phyloP scores from a whole-genome alignment of 1,140 invertebrate genomes.

The Andricus grossulariae region DNA sequence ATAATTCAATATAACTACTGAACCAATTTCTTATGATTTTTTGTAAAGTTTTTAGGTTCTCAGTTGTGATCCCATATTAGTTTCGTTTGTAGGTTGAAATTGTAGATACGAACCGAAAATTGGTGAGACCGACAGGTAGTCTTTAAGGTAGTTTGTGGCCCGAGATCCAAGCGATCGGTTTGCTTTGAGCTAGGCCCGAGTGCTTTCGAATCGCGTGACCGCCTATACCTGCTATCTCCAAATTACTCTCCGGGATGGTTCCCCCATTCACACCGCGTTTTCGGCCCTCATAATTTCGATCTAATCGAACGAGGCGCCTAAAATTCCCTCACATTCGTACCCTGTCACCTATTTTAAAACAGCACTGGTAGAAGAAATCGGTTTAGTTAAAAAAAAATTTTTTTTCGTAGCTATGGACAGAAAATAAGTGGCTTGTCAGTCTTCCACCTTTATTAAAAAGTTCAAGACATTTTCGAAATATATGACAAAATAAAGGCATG shows the following conservation, averaged over 20 bases:
- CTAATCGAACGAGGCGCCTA: background rate
- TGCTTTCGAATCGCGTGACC: slow-evolving; percentile 64
- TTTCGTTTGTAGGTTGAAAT: slow-evolving; percentile 43
- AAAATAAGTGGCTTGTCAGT: no score
- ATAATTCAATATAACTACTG: no score
- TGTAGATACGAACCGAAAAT: background rate
- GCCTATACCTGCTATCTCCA: slow-evolving; percentile 65
- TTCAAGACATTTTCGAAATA: no score
- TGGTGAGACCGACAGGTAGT: slow-evolving; percentile 40
- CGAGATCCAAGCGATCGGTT: slow-evolving; percentile 39
- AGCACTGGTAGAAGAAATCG: background rate
- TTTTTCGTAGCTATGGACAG: background rate
- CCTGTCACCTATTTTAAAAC: background rate
- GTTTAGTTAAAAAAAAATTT: background rate
- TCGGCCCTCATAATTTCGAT: slow-evolving; percentile 46
- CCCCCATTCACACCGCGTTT: slow-evolving; percentile 56
- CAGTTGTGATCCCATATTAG: no score
- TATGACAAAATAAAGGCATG: no score
- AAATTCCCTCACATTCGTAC: background rate
- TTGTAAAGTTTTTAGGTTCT: background rate
- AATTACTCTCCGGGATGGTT: slow-evolving; percentile 69
- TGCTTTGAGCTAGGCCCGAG: slow-evolving; percentile 53
- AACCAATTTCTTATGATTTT: background rate
- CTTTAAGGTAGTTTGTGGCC: slow-evolving; percentile 37
- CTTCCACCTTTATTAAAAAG: no score